Evolutionary conservation across 2,113 vertebrate species (phyloP), one percentile per base, ranked within the genome.

Genomic region (Cyphomyrus discorhynchus): DNA sequence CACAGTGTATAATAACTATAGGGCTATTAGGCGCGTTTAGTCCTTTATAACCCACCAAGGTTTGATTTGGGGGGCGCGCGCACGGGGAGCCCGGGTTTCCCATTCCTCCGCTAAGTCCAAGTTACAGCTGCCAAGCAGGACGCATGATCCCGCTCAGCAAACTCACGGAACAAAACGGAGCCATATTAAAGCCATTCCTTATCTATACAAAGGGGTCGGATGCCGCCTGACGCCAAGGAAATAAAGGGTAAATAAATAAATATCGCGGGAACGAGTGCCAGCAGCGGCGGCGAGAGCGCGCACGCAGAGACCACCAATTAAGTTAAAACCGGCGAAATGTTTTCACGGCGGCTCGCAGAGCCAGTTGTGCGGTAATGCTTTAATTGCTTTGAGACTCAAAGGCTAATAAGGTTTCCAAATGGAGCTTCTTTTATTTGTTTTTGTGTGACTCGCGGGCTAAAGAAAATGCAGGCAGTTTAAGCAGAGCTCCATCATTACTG

Each of bases 381-480:
- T 96, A 96, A 96, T 96, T 96, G 95, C 95, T 95, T 91, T 93
- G 95, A 95, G 95, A 96, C 95, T 95, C 95, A 95, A 95, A 95
- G 94, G 95, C 95, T 96, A 96, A 96, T 96, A 96, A 96, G 94
- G 95, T 95, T 96, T 96, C 95, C 96, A 96, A 96, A 96, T 95
- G 94, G 93, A 96, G 95, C 93, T 93, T 94, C 94, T 91, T 96
- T 96, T 96, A 96, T 80, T 89, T 27, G 49, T 89, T 53, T 89
- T 91, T 91, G 88, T 90, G 90, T 87, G 50, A 58, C 15, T 88
- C 31, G 53, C 86, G 53, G 74, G 86, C 86, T 58, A 39, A 56
- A 88, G 86, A 62, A 88, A 88, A 88, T 56, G 86, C 53, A 62
- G 35, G 50, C 86, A 42, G 53, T 49, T 39, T 58, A 88, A 56